Base-by-base conservation (phyloP, 2,888 invertebrate genomes). In the Theodoxus fluviatilis region DNA sequence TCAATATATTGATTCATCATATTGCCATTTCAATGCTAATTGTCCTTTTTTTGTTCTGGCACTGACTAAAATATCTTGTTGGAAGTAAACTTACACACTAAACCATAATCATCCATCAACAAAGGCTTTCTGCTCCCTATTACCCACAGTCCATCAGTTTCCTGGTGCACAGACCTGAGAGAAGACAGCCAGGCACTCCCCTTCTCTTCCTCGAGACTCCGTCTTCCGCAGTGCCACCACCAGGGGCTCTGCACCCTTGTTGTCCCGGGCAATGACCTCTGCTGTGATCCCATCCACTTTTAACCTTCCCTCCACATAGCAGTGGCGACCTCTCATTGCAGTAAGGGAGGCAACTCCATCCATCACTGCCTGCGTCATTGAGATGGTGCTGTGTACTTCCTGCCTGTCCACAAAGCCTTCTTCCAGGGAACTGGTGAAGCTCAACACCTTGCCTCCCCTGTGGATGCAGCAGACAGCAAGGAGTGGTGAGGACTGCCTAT, bases 101-200 rank as follows among this genome's bases (percentile, higher is more conserved):
- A n/a, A n/a, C n/a, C n/a, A n/a, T n/a, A n/a, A n/a, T n/a, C n/a
- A n/a, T n/a, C n/a, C n/a, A n/a, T n/a, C n/a, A n/a, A n/a, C n/a
- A n/a, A n/a, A n/a, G n/a, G n/a, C n/a, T n/a, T n/a, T n/a, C n/a
- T n/a, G n/a, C n/a, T n/a, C n/a, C n/a, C n/a, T n/a, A n/a, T n/a
- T n/a, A n/a, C n/a, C n/a, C n/a, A n/a, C n/a, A n/a, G n/a, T n/a
- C n/a, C n/a, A n/a, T n/a, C n/a, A n/a, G n/a, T n/a, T n/a, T n/a
- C n/a, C n/a, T n/a, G n/a, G n/a, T n/a, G 49, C n/a, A 49, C 67
- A 6, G 7, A 74, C 74, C 74, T 74, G 71, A 22, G 74, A 71
- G 22, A 71, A 49, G 3, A 74, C 66, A 35, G 65, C 70, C 1
- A 52, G 15, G 3, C 71, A 71, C n/a, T 49, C 68, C 18, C 67